Conservation (phyloP, 2,797 vertebrate genomes). For the Prionace glauca region DNA sequence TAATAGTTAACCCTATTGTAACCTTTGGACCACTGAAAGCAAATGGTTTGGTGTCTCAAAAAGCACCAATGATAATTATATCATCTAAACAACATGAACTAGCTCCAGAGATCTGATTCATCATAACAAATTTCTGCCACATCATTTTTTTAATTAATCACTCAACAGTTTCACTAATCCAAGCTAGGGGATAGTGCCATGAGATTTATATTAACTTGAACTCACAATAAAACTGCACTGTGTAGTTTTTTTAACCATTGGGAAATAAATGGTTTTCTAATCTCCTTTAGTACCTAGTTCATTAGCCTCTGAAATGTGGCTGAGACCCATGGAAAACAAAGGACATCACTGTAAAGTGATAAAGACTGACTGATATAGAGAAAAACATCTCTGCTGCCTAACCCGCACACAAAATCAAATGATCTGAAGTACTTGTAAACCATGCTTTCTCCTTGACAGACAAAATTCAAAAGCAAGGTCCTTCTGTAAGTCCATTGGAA, state of each 20-base stretch:
- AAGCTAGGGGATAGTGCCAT: background rate
- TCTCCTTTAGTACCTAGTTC: background rate
- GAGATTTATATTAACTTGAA: background rate
- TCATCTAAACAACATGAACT: background rate
- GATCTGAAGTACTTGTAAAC: background rate
- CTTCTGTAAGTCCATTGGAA: background rate
- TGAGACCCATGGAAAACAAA: constrained; percentile 3
- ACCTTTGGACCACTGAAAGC: constrained; percentile 12
- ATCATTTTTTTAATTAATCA: background rate
- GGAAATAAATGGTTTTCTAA: background rate
- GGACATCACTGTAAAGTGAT: background rate
- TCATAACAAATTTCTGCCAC: background rate
- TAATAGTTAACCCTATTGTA: constrained; percentile 28
- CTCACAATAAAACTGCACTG: background rate
- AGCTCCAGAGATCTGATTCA: background rate
- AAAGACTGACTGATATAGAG: background rate
- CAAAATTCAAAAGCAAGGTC: background rate
- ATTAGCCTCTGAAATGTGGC: background rate
- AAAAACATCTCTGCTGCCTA: background rate
- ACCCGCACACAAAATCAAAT: background rate
- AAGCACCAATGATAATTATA: background rate
- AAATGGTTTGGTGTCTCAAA: constrained; percentile 2
- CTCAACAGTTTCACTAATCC: background rate
- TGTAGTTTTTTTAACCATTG: background rate
- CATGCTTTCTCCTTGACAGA: background rate